Percentiles rank a stretch among this genome's conserved stretches.
Conservation (phyloP, 2,888 invertebrate genomes). For the Cabera pusaria region DNA sequence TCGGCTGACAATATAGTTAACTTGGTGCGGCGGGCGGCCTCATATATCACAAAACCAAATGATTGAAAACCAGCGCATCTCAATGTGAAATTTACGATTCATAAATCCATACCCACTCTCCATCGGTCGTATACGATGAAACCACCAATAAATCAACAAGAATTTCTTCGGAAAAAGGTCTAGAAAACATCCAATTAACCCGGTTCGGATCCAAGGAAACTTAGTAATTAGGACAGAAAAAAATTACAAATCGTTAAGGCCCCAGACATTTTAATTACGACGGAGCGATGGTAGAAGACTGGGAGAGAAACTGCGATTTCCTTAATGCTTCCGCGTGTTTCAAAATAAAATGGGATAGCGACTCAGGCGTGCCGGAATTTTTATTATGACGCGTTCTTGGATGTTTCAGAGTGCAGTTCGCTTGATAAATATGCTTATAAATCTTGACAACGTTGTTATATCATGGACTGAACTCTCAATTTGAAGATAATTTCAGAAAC, state of each 20-base stretch:
- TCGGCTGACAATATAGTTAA: conserved; percentile 5
- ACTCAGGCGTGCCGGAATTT: conserved; percentile 19
- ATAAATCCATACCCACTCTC: conserved; percentile 48
- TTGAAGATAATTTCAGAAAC: no score
- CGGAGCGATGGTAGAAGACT: conserved; percentile 6
- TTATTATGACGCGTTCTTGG: conserved; percentile 19
- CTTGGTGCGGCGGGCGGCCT: conserved; percentile 14
- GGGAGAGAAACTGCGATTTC: conserved; percentile 28
- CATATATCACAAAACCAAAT: conserved; percentile 30
- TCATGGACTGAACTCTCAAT: no score
- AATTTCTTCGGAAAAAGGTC: conserved; percentile 25
- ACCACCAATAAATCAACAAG: conserved; percentile 33
- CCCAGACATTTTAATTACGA: conserved; percentile 7
- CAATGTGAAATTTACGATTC: conserved; percentile 40
- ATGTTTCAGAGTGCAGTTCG: conserved; percentile 11
- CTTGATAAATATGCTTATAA: no score
- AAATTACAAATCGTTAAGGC: conserved; percentile 33
- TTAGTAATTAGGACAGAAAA: conserved; percentile 38
- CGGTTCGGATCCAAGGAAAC: conserved; percentile 36
- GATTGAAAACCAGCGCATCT: conserved; percentile 20
- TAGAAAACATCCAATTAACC: conserved; percentile 48
- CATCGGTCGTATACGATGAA: conserved; percentile 23
- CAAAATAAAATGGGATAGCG: conserved; percentile 21
- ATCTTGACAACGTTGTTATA: no score
- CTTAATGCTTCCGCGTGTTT: conserved; percentile 27